Evolutionary conservation across 2,888 invertebrate genomes (phyloP), one percentile per base, ranked within the genome.

Genomic region (Dexiosoma caninum): DNA sequence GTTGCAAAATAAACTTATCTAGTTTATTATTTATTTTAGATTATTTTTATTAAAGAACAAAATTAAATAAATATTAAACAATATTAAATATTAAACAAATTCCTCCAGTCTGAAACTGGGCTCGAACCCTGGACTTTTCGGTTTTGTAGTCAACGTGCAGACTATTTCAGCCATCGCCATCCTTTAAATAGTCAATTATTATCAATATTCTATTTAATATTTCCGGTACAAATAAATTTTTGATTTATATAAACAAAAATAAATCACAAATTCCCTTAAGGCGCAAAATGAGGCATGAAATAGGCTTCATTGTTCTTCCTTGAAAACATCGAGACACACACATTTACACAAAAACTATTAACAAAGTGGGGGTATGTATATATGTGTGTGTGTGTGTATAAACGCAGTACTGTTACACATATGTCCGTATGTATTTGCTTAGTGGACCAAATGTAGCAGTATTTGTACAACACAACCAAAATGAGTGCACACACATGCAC

Each of bases 1-100:
- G 83, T 91, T 95, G 84, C 87, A 93, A 81, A 91, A 92, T 84
- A 93, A 92, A 83, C 75, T 82, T 60, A 0, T 71, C 42, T 46
- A 44, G 53, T 53, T 55, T 27, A 55, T 42, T 21, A n/a, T n/a
- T n/a, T n/a, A n/a, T n/a, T n/a, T n/a, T n/a, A n/a, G n/a, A 35
- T 60, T 42, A 59, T 51, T 79, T 70, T 46, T 42, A 27, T 64
- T n/a, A n/a, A n/a, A n/a, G n/a, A n/a, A n/a, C n/a, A 66, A 64
- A 70, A 57, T 55, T 55, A 51, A 30, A 64, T 55, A 81, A 77
- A 23, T 55, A 35, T n/a, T 59, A 70, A 57, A 57, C 55, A 69
- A 55, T 23, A n/a, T n/a, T n/a, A n/a, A n/a, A n/a, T n/a, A n/a
- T n/a, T n/a, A n/a, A n/a, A n/a, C n/a, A n/a, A n/a, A n/a, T n/a